These are phyloP conservation scores for Poeciliopsis occidentalis DNA, from an alignment of 2,113 vertebrate genomes.

Conservation along the genomic window DNA sequence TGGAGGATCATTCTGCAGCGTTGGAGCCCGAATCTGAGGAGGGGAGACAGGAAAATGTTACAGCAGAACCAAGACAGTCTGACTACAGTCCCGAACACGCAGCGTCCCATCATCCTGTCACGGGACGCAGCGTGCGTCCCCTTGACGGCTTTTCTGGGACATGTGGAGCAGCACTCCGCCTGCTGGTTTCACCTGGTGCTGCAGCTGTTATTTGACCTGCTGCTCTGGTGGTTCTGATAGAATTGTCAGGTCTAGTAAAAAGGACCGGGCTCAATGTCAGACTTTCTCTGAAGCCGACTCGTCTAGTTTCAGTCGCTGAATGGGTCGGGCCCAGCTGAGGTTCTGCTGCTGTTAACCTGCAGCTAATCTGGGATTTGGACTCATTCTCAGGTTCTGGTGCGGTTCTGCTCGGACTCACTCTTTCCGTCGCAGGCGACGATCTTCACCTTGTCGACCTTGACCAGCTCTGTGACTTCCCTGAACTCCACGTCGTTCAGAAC, in stretches of 20 bases:
- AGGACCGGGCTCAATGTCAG: too few species aligned
- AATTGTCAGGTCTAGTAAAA: too few species aligned
- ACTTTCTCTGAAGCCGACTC: too few species aligned
- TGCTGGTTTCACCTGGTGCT: neutral
- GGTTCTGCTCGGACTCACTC: slow-evolving; percentile 46
- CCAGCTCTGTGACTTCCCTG: slow-evolving; percentile 96
- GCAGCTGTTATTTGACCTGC: neutral
- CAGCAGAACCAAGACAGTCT: neutral
- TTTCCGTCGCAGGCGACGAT: slow-evolving; percentile 99
- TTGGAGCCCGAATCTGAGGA: slow-evolving; percentile 88
- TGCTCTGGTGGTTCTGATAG: too few species aligned
- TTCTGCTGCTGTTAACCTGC: neutral
- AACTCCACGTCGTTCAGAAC: slow-evolving; percentile 98
- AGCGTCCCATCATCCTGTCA: too few species aligned
- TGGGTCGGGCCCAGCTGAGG: too few species aligned
- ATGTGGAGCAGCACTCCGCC: neutral
- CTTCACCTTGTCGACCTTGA: slow-evolving; percentile 99
- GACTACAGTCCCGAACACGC: too few species aligned
- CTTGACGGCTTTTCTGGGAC: too few species aligned
- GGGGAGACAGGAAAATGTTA: neutral
- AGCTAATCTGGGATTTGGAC: neutral
- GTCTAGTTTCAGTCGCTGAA: too few species aligned
- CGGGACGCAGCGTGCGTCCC: too few species aligned
- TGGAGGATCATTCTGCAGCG: slow-evolving; percentile 79
- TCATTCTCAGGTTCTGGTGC: neutral